These are phyloP conservation scores for Latheticus oryzae DNA, from an alignment of 2,888 invertebrate genomes.

Conservation along the genomic window DNA sequence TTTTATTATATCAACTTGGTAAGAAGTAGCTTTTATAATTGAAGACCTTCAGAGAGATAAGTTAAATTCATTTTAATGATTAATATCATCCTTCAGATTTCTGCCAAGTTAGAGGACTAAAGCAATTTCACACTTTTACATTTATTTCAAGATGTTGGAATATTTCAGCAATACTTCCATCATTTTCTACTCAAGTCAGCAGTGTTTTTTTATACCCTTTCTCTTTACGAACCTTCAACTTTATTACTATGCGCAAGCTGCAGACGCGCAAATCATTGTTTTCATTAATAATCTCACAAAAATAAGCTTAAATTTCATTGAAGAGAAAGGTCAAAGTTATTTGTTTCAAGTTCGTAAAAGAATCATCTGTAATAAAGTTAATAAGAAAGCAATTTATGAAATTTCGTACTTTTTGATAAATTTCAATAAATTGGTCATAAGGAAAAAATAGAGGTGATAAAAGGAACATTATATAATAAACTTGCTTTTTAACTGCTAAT, in stretches of 20 bases:
- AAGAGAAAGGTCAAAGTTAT: too few relatives aligned
- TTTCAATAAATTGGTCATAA: constrained; percentile 40
- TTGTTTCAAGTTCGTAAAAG: neutral
- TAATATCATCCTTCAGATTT: constrained; percentile 37
- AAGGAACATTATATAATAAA: constrained; percentile 42
- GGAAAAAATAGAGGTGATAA: constrained; percentile 38
- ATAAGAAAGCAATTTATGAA: constrained; percentile 26
- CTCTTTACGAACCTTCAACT: neutral
- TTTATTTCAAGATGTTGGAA: constrained; percentile 26
- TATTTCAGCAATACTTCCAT: constrained; percentile 28
- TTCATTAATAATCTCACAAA: constrained; percentile 5
- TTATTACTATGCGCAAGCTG: constrained; percentile 3
- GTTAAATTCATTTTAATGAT: constrained; percentile 35
- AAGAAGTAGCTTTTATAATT: constrained; percentile 20
- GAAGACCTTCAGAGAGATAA: constrained; percentile 27
- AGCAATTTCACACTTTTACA: constrained; percentile 37
- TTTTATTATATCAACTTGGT: constrained; percentile 14
- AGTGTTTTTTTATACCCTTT: too few relatives aligned
- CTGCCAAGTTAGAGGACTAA: constrained; percentile 26
- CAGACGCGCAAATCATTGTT: neutral
- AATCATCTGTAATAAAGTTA: constrained; percentile 16
- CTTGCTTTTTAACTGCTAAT: constrained; percentile 47
- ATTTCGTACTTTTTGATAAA: constrained; percentile 33
- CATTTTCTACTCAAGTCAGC: constrained; percentile 14
- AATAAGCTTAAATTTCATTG: too few relatives aligned